phyloP scores from a whole-genome alignment of 1,140 invertebrate species.

The Charaxes varanes region DNA sequence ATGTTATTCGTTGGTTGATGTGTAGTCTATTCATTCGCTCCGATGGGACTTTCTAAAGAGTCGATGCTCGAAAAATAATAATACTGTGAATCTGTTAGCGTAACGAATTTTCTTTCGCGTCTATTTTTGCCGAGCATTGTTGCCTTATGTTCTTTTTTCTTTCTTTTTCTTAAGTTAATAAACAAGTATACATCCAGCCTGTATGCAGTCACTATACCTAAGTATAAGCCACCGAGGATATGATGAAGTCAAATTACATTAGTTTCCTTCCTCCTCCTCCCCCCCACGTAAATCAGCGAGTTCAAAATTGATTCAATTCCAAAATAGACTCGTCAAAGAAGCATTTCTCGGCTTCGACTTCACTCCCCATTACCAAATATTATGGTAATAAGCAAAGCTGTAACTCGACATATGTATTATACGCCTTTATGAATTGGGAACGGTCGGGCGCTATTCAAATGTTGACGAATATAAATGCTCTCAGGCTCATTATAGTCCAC shows the following conservation, averaged over 20 bases:
- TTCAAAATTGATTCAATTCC: constrained; percentile 17
- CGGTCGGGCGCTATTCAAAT: constrained; percentile 35
- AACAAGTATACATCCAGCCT: too few species aligned
- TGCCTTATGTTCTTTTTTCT: not conserved
- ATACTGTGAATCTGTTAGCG: too few species aligned
- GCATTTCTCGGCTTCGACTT: constrained; percentile 11
- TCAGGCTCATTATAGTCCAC: constrained; percentile 28
- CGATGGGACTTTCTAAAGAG: constrained; percentile 5
- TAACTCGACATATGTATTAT: constrained; percentile 21
- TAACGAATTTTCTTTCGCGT: not conserved
- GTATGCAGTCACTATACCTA: too few species aligned
- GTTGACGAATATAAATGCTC: constrained; percentile 32
- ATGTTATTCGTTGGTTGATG: constrained; percentile 12
- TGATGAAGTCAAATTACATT: not conserved
- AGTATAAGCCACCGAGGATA: too few species aligned
- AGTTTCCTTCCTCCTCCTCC: not conserved
- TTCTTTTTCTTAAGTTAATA: not conserved
- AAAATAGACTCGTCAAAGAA: constrained; percentile 5
- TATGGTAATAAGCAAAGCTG: constrained; percentile 25
- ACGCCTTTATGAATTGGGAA: constrained; percentile 34
- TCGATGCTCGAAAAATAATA: not conserved
- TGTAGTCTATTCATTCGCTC: constrained; percentile 5
- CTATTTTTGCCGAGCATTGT: not conserved
- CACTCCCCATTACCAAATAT: constrained; percentile 17
- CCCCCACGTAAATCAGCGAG: not conserved